Percentiles rank a stretch among this genome's conserved stretches.
Conservation (phyloP, 2,888 invertebrate genomes). For the Philhelius pedissequus region DNA sequence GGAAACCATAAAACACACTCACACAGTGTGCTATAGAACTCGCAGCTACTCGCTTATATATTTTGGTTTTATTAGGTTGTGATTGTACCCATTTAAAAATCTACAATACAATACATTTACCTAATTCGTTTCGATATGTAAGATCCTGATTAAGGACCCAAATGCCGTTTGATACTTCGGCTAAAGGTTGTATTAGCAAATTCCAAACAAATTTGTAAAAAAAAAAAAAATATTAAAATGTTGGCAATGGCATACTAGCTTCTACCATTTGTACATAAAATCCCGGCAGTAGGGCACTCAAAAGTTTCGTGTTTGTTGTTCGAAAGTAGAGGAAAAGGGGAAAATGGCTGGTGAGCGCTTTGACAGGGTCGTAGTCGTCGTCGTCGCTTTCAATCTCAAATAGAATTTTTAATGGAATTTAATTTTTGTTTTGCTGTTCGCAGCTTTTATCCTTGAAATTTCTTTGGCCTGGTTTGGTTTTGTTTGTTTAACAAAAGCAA, state of each 20-base stretch:
- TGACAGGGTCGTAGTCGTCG: not conserved
- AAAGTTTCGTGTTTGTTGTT: not conserved
- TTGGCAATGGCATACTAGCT: conserved; percentile 41
- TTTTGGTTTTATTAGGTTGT: conserved; percentile 44
- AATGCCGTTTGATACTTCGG: not conserved
- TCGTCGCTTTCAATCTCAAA: conserved; percentile 29
- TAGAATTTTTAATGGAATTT: conserved; percentile 58
- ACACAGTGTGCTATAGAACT: not conserved
- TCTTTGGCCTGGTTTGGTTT: conserved; percentile 52
- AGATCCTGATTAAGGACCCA: conserved; percentile 21
- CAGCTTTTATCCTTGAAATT: conserved; percentile 22
- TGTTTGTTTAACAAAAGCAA: conserved; percentile 56
- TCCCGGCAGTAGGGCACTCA: not conserved
- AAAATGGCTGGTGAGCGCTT: not conserved
- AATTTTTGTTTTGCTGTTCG: conserved; percentile 16
- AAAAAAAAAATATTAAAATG: conserved; percentile 36
- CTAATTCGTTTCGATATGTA: conserved; percentile 49
- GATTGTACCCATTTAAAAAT: no score
- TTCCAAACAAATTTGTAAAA: conserved; percentile 31
- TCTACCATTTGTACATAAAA: no score
- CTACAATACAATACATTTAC: conserved; percentile 47
- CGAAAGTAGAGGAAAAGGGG: not conserved
- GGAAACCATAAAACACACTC: not conserved
- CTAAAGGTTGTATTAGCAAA: not conserved
- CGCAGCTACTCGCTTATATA: not conserved